Evolutionary conservation across 2,797 vertebrate genomes (phyloP).

Genomic region (Phalloptychus januarius): DNA sequence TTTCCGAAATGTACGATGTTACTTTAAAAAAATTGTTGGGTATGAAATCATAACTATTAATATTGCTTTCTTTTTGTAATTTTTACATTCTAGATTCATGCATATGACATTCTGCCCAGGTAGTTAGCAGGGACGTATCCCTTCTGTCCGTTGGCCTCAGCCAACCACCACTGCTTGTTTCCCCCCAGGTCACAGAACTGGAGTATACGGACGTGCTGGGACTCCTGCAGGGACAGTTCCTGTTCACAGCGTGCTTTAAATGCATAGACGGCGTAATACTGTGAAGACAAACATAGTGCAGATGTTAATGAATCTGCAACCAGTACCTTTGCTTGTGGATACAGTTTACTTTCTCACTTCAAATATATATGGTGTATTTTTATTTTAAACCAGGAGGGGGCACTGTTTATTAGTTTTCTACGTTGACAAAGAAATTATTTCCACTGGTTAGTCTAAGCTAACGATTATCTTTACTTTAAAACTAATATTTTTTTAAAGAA

Average conservation of each 20-base stretch:
- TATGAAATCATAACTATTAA: not conserved
- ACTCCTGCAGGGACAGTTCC: conserved; percentile 93
- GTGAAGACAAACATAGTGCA: conserved; percentile 43
- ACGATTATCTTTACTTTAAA: not conserved
- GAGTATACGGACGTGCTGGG: conserved; percentile 91
- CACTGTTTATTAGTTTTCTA: conserved; percentile 47
- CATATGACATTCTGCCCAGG: conserved; percentile 96
- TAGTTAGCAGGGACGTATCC: conserved; percentile 97
- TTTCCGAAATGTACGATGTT: not conserved
- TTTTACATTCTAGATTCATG: conserved; percentile 70
- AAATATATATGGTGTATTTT: not conserved
- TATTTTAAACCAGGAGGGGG: conserved; percentile 56
- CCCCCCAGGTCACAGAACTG: conserved; percentile 92
- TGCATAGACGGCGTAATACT: conserved; percentile 97
- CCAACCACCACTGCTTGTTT: conserved; percentile 98
- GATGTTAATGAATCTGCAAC: not conserved
- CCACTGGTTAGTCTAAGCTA: not conserved
- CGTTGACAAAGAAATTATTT: not conserved
- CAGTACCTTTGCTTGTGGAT: not conserved
- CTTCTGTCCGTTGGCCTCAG: conserved; percentile 90
- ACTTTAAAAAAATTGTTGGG: not conserved
- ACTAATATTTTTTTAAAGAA: not conserved
- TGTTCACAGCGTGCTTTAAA: conserved; percentile 93
- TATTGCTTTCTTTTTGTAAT: not conserved
- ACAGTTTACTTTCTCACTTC: not conserved